Base-by-base conservation (phyloP, 2,888 invertebrate species). In the Stegophylla sp. region DNA sequence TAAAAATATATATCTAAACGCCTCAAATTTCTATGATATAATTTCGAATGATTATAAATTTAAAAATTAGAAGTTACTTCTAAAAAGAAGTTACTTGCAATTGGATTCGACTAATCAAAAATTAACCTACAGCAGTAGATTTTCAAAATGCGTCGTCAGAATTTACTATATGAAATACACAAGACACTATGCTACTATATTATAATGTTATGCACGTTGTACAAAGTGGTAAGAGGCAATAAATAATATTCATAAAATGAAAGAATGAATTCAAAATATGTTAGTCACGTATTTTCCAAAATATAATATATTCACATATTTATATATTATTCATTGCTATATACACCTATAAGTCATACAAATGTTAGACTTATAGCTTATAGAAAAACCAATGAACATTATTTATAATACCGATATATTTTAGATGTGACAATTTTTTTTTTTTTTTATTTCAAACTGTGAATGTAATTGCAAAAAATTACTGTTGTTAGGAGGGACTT, bases 371-470 rank as follows among this genome's bases (percentile, higher is more conserved):
- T 23, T 61, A 28, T 61, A 13, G 28, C 17, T 15, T 17, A 61
- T 34, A 34, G 17, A 5, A 26, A 15, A 15, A 15, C 1, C 1
- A 48, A 15, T 15, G 7, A 34, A 34, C 34, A 34, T 34, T 26
- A 43, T 43, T 45, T 73, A 72, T 59, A 26, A 45, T n/a, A n/a
- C n/a, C n/a, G n/a, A 73, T 23, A 59, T 26, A 59, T 56, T 43
- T 56, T 7, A 17, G 17, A 45, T 45, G n/a, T n/a, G 34, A 34
- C n/a, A n/a, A n/a, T n/a, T n/a, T n/a, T n/a, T n/a, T n/a, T n/a
- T n/a, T n/a, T n/a, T n/a, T 43, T 72, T 41, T 59, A 10, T 43
- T 73, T 59, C n/a, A 69, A 5, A 28, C 5, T 28, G 5, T 28
- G 28, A 69, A 10, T 28, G n/a, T 28, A 69, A 5, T 51, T 13